phyloP scores from a whole-genome alignment of 2,113 vertebrate species.

The Lethenteron reissneri region DNA sequence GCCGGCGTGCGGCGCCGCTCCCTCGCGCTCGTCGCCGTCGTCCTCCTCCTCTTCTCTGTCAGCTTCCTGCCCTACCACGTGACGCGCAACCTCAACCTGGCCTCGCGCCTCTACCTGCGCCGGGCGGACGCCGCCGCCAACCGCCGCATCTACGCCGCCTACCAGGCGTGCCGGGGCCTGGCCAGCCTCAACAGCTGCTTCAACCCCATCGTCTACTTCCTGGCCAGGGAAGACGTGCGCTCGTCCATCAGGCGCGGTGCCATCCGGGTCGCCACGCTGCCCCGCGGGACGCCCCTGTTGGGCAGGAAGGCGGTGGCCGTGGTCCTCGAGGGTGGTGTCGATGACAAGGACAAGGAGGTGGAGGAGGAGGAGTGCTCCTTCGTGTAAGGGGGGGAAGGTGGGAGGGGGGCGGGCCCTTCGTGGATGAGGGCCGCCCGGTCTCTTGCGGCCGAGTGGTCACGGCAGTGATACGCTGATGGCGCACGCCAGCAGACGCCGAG shows the following conservation, averaged over 20 bases:
- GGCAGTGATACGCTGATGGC: too few relatives aligned
- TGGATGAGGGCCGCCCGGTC: too few relatives aligned
- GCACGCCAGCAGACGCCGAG: too few relatives aligned
- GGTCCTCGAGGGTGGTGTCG: too few relatives aligned
- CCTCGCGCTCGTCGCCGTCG: slow-evolving; percentile 24
- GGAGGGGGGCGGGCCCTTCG: too few relatives aligned
- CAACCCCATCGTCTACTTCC: slow-evolving; percentile 38
- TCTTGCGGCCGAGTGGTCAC: too few relatives aligned
- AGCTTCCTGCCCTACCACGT: slow-evolving; percentile 41
- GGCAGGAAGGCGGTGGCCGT: too few relatives aligned
- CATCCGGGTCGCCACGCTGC: too few relatives aligned
- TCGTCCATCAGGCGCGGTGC: background rate
- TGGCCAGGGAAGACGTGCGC: slow-evolving; percentile 17
- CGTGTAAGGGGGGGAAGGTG: too few relatives aligned
- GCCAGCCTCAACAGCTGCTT: slow-evolving; percentile 39
- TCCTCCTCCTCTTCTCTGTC: slow-evolving; percentile 33
- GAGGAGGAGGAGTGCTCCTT: too few relatives aligned
- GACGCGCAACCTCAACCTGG: slow-evolving; percentile 35
- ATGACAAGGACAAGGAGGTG: too few relatives aligned
- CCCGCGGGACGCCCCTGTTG: too few relatives aligned
- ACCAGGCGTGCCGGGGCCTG: slow-evolving; percentile 33
- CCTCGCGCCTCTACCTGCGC: slow-evolving; percentile 17
- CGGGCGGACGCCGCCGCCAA: slow-evolving; percentile 15
- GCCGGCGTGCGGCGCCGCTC: slow-evolving; percentile 21
- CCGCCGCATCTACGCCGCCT: slow-evolving; percentile 22